These are phyloP conservation scores for rabbit (Oryctolagus cuniculus) DNA, from an alignment of 2,113 vertebrate genomes.

Conservation along the genomic window DNA sequence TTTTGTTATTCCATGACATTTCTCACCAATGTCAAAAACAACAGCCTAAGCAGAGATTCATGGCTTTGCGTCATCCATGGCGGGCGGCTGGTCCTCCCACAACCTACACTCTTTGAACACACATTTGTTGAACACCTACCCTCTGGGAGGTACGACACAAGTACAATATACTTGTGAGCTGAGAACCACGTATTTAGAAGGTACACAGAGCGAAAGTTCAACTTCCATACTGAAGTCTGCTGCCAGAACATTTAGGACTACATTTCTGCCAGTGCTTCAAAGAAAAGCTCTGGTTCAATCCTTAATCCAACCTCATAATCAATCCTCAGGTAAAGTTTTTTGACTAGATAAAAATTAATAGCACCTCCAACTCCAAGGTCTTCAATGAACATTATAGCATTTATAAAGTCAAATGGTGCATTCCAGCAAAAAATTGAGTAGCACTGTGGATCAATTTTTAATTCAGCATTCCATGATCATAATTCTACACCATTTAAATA, in stretches of 20 bases:
- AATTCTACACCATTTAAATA: conserved; percentile 42
- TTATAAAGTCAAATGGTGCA: conserved; percentile 47
- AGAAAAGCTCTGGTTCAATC: conserved; percentile 37
- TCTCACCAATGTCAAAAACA: conserved; percentile 5
- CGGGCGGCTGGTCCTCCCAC: not conserved
- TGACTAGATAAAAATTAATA: conserved; percentile 33
- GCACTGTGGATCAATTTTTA: conserved; percentile 36
- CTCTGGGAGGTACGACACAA: not conserved
- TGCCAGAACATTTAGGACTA: not conserved
- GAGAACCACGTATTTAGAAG: not conserved
- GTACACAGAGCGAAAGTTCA: not conserved
- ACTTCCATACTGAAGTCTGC: not conserved
- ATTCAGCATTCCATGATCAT: conserved; percentile 19
- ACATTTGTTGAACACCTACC: not conserved
- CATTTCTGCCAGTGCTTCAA: not conserved
- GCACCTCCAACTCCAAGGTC: conserved; percentile 24
- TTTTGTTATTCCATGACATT: not conserved
- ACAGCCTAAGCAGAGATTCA: not conserved
- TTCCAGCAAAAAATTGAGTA: not conserved
- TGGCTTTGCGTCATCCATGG: not conserved
- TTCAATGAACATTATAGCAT: conserved; percentile 42
- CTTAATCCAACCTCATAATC: not conserved
- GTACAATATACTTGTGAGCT: not conserved
- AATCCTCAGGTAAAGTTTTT: conserved; percentile 19
- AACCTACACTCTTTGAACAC: not conserved